Evolutionary conservation across 2,888 invertebrate species (phyloP), one percentile per base, ranked within the genome.

Genomic region (Napeogenes inachia): DNA sequence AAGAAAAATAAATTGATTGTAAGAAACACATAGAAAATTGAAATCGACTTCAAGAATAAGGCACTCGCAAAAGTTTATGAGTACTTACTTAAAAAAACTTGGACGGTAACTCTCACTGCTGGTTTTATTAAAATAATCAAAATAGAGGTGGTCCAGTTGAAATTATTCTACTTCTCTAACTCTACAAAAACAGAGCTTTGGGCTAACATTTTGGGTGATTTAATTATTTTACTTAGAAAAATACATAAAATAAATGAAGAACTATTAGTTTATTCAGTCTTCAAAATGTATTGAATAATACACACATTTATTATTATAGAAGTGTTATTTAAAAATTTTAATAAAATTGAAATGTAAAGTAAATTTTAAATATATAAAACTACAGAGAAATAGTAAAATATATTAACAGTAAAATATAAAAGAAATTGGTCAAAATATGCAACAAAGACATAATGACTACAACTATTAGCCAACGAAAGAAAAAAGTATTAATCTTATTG

Each of bases 51-150:
- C n/a, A 30, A 71, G 73, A 76, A 75, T 75, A 75, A 59, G 68
- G 65, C 70, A 30, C 46, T 55, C 10, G 42, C 54, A 68, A 65
- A 68, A 72, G 73, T 73, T 70, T 68, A 61, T 60, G 70, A 65
- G 70, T 71, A 71, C 60, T 73, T 77, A 72, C n/a, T n/a, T n/a
- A 68, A 68, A 70, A 72, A 21, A 79, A 78, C 70, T 79, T 78
- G 59, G 65, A 70, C 76, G 71, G 75, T 79, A 78, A 78, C 78
- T 79, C 74, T 71, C 63, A 65, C 64, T 65, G 68, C 63, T 73
- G 74, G 74, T 75, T 78, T 79, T 76, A 75, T 76, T 57, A 57
- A 74, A 77, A 76, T 75, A 71, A 63, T 68, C 68, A 70, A 73
- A 72, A 72, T 75, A 74, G 73, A 61, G 65, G 58, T 66, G 56